Conservation (phyloP, 2,888 invertebrate genomes). For the Melanostoma mellinum region DNA sequence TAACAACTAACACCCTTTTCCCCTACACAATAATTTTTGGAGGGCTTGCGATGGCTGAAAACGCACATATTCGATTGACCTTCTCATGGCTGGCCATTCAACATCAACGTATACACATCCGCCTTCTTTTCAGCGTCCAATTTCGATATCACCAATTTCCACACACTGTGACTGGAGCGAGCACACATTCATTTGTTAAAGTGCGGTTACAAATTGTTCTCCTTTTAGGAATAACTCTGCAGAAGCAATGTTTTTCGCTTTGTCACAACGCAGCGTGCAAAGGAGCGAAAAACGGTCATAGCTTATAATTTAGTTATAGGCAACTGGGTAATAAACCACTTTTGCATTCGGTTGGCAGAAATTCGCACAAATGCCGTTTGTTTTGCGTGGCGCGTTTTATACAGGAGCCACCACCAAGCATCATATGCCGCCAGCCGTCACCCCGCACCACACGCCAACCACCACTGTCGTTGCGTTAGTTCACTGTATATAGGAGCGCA, state of each 20-base stretch:
- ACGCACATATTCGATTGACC: constrained; percentile 56
- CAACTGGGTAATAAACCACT: constrained; percentile 71
- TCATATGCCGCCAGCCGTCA: not conserved
- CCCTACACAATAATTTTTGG: not conserved
- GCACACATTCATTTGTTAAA: constrained; percentile 57
- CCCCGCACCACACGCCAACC: not conserved
- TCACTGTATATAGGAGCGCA: not conserved
- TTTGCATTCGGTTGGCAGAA: constrained; percentile 63
- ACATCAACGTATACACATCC: constrained; percentile 7
- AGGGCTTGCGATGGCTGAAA: not conserved
- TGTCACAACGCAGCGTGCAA: not conserved
- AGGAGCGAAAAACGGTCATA: constrained; percentile 39
- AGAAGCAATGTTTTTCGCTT: constrained; percentile 34
- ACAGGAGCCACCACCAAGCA: constrained; percentile 35
- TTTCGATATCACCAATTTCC: constrained; percentile 38
- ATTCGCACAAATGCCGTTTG: constrained; percentile 68
- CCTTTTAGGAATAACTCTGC: constrained; percentile 64
- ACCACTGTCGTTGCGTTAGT: no score
- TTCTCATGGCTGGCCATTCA: constrained; percentile 46
- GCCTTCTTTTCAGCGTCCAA: constrained; percentile 30
- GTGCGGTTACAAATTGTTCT: constrained; percentile 69
- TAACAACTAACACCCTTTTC: not conserved
- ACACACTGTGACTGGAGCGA: constrained; percentile 44
- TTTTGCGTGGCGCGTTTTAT: constrained; percentile 46
- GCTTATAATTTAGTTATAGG: constrained; percentile 73